Evolutionary conservation across 2,797 vertebrate genomes (phyloP), one percentile per base, ranked within the genome.

Genomic region (Benthosema pterotum): DNA sequence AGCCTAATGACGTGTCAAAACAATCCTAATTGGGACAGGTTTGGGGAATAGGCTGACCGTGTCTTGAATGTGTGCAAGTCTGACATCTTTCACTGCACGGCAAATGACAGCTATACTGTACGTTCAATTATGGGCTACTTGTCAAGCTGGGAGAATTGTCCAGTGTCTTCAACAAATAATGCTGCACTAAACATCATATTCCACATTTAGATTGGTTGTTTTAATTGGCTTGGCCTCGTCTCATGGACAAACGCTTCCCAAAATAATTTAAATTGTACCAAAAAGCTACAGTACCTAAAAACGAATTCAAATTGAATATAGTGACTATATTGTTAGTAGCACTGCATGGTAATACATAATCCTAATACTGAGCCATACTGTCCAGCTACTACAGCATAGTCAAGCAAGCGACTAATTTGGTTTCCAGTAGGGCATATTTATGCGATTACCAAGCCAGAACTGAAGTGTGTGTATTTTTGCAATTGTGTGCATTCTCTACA

Each of bases 141-240:
- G 82, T 83, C 82, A 85, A 77, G 79, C 0, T 22, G 68, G 77
- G 77, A 86, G 85, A 89, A 89, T 88, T 79, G 85, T 80, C 80
- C 70, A 82, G 65, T 48, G 63, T 74, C 72, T 71, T 54, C 69
- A 75, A 79, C 82, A 74, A 75, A 82, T 60, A 78, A 87, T 80
- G 75, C 67, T 73, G 74, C 65, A 68, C 11, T 19, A 32, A 13
- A 61, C 50, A 25, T 25, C n/a, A 46, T 72, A 71, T 77, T 71
- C 63, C 57, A 48, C 12, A 25, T 50, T 76, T 56, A 63, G 57
- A 42, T 47, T 28, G 42, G 51, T 54, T 71, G 63, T 60, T 57
- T 65, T 55, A 32, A 48, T 25, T 38, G 32, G 32, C 32, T 38
- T 58, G 42, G 69, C 69, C 67, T 82, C 75, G 28, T 9, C 32